Base-by-base conservation (phyloP, 2,888 invertebrate species). In the Drosophila birchii region DNA sequence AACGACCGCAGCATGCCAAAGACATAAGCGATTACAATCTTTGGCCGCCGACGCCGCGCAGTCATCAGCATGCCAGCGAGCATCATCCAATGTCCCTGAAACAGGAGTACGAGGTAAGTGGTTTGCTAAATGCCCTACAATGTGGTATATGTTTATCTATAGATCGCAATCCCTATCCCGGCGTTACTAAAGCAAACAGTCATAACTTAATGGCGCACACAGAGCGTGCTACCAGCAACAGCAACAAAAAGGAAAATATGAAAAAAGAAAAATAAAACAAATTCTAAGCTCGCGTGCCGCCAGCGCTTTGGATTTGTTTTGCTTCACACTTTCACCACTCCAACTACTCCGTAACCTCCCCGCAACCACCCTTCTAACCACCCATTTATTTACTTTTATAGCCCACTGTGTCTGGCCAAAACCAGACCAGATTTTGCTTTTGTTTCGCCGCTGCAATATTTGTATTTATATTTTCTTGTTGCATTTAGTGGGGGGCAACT, bases 21-120 rank as follows among this genome's bases (percentile, higher is more conserved):
- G 92, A 92, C 71, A 91, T 92, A 59, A 78, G 86, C 75, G 93
- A 93, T 84, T 92, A 92, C 80, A 92, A 91, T 88, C 92, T 92
- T 77, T 92, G 92, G 92, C 92, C 92, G 38, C 91, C 91, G 61
- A 87, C 90, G 71, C 86, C 92, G 72, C 90, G 92, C 78, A 92
- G 92, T 72, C 92, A 92, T 80, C 84, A 85, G 71, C 84, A 89
- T 86, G 84, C 84, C 76, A 85, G 90, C 78, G 84, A 85, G 61
- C 84, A 85, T 72, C 84, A 85, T 63, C 90, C 84, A 82, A 92
- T 92, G 92, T 90, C 92, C 67, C 90, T 92, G 89, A 93, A 93
- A 75, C 92, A 93, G 90, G 93, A 92, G 86, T 92, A 93, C 82
- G 93, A 92, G 92, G 93, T 92, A 83, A 64, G 75, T 76, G 74